Percentiles rank a stretch among this genome's conserved stretches.
Conservation (phyloP, 2,888 invertebrate species). For the Kryphioiulus occultus region DNA sequence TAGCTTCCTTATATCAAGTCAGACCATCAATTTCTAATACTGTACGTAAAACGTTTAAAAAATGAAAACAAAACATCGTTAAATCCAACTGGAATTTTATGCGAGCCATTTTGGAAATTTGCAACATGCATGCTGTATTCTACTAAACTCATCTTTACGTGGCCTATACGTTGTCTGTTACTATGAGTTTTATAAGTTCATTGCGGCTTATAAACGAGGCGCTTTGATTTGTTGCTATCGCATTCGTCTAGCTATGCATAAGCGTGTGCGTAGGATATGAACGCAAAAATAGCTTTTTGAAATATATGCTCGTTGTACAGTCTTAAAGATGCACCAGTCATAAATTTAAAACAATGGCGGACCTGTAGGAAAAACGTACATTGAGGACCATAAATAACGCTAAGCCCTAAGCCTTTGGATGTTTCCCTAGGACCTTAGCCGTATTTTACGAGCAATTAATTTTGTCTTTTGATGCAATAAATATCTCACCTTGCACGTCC, state of each 20-base stretch:
- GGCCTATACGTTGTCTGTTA: too few relatives aligned
- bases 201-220: constrained; percentile 10
- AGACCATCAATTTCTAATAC: too few relatives aligned
- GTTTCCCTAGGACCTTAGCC: background rate
- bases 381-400: background rate
- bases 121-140: too few relatives aligned
- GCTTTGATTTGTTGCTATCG: background rate
- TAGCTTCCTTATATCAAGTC: too few relatives aligned
- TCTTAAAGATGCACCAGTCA: constrained; percentile 19
- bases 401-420: background rate
- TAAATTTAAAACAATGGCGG: constrained; percentile 1
- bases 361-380: background rate
- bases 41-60: too few relatives aligned
- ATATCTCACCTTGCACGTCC: constrained; percentile 54
- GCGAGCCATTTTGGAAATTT: too few relatives aligned
- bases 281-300: constrained; percentile 34
- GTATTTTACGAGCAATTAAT: constrained; percentile 11
- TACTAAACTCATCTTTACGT: too few relatives aligned
- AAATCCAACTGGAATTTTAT: too few relatives aligned
- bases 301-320: constrained; percentile 1
- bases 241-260: background rate
- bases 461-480: background rate
- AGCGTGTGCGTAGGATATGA: background rate
- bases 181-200: background rate
- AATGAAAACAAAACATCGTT: too few relatives aligned